Base-by-base conservation (phyloP, 1,140 invertebrate genomes). In the Agrilus planipennis region DNA sequence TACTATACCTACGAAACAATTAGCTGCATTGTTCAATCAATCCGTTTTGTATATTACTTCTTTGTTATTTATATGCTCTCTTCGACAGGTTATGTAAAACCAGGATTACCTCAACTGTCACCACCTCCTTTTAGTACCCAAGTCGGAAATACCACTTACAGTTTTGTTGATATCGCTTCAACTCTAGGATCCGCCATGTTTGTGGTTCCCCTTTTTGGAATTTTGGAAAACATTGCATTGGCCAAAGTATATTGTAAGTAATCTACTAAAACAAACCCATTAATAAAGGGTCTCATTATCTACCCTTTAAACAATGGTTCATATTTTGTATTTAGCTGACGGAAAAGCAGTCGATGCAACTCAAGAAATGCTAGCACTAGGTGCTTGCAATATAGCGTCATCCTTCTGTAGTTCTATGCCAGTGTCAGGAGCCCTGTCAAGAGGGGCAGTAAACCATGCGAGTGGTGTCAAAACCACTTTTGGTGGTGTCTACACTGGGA, bases 321-420 rank as follows among this genome's bases (percentile, higher is more conserved):
- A 7, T 42, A 15, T n/a, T 37, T 41, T 20, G 18, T 11, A 44
- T 54, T 9, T 28, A 57, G 54, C 50, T 10, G 44, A 57, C 39
- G 54, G 54, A 35, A 51, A 50, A 49, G 20, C 47, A 3, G 22
- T 84, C 31, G 81, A 86, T 59, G 77, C 78, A 2, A 82, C 78
- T 10, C 81, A 86, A 60, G 83, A 88, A 62, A 84, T 86, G 79
- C 51, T 85, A 42, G 80, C 81, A 12, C 64, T 86, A 37, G 85
- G 84, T 17, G 55, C 77, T 4, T 84, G 82, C 55, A 94, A 92
- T 64, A 72, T 92, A 21, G 61, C 81, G 9, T 86, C 86, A 9
- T 81, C 84, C 3, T 89, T 92, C 60, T 79, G 89, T 11, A 75
- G 76, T 5, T 86, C 85, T 0, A 86, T 87, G 72, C 88, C 89